A percentile compares a stretch with the other conserved stretches of the same genome.
Conservation (phyloP, 2,888 invertebrate species). For the Vanessa cardui region DNA sequence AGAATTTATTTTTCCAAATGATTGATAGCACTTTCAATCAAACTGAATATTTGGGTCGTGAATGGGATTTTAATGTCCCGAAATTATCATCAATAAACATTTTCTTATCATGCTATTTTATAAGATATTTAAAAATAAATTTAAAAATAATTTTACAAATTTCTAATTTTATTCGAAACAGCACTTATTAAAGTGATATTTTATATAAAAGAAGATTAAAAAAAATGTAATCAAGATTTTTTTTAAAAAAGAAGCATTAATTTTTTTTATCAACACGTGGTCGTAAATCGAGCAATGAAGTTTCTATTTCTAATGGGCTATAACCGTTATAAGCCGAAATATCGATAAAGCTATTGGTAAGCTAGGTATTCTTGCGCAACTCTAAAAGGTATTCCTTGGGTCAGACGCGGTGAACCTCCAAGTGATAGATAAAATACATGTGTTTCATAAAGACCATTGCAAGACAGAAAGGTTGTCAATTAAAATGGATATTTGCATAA, state of each 20-base stretch:
- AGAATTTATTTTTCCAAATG: constrained; percentile 30
- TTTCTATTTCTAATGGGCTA: constrained; percentile 56
- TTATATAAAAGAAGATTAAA: constrained; percentile 2
- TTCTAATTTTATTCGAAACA: background rate
- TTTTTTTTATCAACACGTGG: constrained; percentile 30
- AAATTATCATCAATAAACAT: constrained; percentile 20
- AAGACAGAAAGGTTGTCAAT: too few relatives aligned
- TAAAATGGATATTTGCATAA: too few relatives aligned
- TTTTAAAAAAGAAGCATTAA: constrained; percentile 35
- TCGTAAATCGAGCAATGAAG: constrained; percentile 59
- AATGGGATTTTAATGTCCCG: constrained; percentile 49
- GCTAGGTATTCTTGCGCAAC: constrained; percentile 63
- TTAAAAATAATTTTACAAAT: background rate
- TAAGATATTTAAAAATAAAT: too few relatives aligned
- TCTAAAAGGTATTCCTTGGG: constrained; percentile 35
- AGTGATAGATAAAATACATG: constrained; percentile 4
- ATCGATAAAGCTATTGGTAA: constrained; percentile 71
- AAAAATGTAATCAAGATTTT: constrained; percentile 27
- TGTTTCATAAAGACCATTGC: background rate
- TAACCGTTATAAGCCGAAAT: constrained; percentile 61
- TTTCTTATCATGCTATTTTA: background rate
- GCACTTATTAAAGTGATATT: background rate
- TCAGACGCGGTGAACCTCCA: constrained; percentile 18
- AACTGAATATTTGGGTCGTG: constrained; percentile 14
- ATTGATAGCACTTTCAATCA: constrained; percentile 1